These are phyloP conservation scores for Opisthocomus hoazin DNA, from an alignment of 2,113 vertebrate species.

Conservation along the genomic window DNA sequence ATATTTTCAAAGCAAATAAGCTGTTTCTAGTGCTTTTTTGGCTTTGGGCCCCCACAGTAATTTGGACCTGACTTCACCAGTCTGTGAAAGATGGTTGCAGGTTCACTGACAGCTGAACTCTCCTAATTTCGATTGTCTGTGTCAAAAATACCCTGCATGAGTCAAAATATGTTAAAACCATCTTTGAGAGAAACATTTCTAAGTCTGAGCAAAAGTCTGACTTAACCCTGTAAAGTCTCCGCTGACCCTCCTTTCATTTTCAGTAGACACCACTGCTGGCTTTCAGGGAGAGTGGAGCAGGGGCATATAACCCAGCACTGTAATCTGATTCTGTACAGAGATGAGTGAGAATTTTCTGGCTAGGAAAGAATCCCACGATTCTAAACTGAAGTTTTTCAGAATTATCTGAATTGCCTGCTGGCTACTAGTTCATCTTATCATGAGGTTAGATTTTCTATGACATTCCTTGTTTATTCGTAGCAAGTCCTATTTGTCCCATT, in stretches of 20 bases:
- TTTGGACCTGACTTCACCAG: not conserved
- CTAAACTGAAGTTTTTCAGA: not conserved
- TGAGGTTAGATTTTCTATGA: not conserved
- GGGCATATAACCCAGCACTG: not conserved
- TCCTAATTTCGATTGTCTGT: not conserved
- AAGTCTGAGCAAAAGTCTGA: not conserved
- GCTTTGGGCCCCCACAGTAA: not conserved
- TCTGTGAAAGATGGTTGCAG: not conserved
- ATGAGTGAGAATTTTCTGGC: not conserved
- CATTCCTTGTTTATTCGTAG: not conserved
- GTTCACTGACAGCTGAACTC: not conserved
- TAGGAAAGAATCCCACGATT: not conserved
- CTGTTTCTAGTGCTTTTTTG: not conserved
- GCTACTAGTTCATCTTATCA: not conserved
- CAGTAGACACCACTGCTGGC: not conserved
- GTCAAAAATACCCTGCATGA: not conserved
- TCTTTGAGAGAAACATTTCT: not conserved
- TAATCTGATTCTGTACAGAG: not conserved
- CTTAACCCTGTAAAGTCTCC: not conserved
- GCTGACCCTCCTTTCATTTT: not conserved
- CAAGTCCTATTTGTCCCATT: not conserved
- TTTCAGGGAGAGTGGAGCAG: not conserved
- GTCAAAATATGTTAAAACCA: not conserved
- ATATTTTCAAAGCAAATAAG: not conserved
- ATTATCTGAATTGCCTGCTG: not conserved